phyloP scores from a whole-genome alignment of 2,797 vertebrate genomes.

The Eospalax fontanierii region DNA sequence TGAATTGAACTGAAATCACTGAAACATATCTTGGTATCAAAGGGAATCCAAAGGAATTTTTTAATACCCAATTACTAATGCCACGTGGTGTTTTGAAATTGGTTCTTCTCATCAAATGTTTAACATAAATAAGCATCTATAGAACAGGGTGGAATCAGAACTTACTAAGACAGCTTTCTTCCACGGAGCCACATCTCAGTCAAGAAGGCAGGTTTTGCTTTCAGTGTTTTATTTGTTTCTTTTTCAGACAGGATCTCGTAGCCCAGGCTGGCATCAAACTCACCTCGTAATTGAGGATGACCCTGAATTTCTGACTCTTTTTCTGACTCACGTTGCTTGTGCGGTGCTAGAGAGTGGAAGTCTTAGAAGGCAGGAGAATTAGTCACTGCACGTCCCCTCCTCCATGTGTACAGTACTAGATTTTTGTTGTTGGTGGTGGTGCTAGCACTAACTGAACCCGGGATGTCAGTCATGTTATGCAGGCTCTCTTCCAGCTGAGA shows the following conservation, averaged over 20 bases:
- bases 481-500: background rate
- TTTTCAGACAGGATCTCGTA: background rate
- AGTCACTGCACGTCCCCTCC: background rate
- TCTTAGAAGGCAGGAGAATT: background rate
- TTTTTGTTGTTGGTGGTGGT: background rate
- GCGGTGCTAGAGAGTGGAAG: background rate
- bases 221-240: background rate
- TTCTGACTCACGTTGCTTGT: background rate
- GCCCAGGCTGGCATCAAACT: background rate
- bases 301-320: background rate
- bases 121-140: conserved; percentile 61
- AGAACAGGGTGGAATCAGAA: conserved; percentile 17
- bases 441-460: no score
- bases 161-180: background rate
- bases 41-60: background rate
- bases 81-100: background rate
- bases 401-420: background rate
- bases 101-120: conserved; percentile 8
- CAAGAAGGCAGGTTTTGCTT: background rate
- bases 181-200: background rate
- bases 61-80: background rate
- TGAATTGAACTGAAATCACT: background rate
- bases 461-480: no score
- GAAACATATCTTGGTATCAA: conserved; percentile 26
- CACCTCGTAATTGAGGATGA: background rate